These are phyloP conservation scores for Gadopsis marmoratus DNA, from an alignment of 2,797 vertebrate genomes.

Conservation along the genomic window DNA sequence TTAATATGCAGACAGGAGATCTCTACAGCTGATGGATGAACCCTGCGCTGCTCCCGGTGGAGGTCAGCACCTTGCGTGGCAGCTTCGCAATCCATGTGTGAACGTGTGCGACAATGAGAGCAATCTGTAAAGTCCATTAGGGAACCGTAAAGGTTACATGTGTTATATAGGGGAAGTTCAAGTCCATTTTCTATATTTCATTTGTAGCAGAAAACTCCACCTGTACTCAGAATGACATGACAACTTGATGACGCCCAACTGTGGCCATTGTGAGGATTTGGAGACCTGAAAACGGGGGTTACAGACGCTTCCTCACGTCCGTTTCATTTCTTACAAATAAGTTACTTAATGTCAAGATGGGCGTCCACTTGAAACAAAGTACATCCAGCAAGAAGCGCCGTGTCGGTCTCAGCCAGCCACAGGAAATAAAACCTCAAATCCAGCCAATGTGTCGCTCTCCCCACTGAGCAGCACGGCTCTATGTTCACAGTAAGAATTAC, in stretches of 20 bases:
- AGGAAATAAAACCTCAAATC: not conserved
- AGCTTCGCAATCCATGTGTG: too few species aligned
- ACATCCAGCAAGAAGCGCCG: not conserved
- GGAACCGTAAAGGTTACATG: too few species aligned
- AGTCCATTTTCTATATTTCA: too few species aligned
- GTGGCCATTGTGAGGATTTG: not conserved
- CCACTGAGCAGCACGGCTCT: slow-evolving; percentile 15
- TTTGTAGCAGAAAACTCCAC: not conserved
- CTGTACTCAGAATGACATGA: not conserved
- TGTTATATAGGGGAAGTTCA: too few species aligned
- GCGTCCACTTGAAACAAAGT: not conserved
- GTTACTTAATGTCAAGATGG: not conserved
- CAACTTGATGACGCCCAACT: not conserved
- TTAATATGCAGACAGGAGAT: not conserved
- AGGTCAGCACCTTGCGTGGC: too few species aligned
- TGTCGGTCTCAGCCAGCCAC: not conserved
- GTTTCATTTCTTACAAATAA: slow-evolving; percentile 5
- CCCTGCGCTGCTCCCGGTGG: too few species aligned
- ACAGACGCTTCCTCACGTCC: not conserved
- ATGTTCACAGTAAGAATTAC: slow-evolving; percentile 26
- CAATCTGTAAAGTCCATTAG: too few species aligned
- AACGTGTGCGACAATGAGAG: too few species aligned
- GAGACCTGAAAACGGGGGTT: not conserved
- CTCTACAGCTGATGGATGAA: not conserved
- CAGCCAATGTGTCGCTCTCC: not conserved